Base-by-base conservation (phyloP, 1,140 invertebrate genomes). In the Hermatobates lingyangjiaoensis region DNA sequence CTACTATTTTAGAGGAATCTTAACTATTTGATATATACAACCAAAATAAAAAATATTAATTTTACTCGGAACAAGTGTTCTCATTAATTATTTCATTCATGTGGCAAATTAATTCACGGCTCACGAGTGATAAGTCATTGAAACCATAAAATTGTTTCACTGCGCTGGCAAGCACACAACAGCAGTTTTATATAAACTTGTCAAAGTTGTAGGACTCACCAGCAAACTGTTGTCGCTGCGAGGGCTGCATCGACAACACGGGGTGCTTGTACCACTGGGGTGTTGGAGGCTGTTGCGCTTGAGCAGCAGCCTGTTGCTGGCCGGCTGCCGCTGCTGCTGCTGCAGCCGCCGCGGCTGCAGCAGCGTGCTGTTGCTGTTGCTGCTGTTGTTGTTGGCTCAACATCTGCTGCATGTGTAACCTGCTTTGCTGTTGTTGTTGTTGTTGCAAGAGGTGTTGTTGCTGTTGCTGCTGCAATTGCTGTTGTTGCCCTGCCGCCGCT, bases 201-300 rank as follows among this genome's bases (percentile, higher is more conserved):
- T 34, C 7, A 34, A 34, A 34, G 7, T 34, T 34, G 4, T 42
- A 20, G 5, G 4, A 42, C 39, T 27, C 39, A 54, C 53, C 53
- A 34, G 53, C 59, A 20, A 68, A n/a, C 52, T 70, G 68, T 51
- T 68, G 66, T 27, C 60, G 59, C 51, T 75, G 72, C 51, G 71
- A 68, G 48, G 71, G 71, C 54, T 68, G 66, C 58, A 73, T 65
- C 28, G 71, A 57, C 51, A 75, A 57, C 60, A 75, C 70, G 54
- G 75, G 75, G 53, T 76, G 71, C 52, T 74, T 73, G 52, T 68
- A 72, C 66, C 68, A 69, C 27, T 67, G 61, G 64, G 67, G 59
- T 54, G 67, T 61, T 56, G 67, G 64, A 52, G 65, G 63, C 48
- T 69, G 63, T 54, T 66, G 63, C 40, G 58, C 68, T 57, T 73